Base-by-base conservation (phyloP, 2,888 invertebrate genomes). In the Lochmaea capreae region DNA sequence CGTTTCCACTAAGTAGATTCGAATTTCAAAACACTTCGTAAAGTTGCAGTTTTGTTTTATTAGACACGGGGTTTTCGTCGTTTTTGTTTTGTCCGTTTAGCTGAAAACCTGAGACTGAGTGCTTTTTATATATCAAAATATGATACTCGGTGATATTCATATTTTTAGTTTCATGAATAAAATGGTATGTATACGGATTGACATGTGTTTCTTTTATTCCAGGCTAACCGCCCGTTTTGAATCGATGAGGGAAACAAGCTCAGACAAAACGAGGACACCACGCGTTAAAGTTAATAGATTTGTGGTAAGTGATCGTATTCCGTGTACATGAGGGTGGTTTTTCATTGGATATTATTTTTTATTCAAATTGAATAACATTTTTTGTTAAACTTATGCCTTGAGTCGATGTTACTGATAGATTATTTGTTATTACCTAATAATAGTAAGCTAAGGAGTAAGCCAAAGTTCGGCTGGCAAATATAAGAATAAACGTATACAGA, bases 211-310 rank as follows among this genome's bases (percentile, higher is more conserved):
- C 54, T 66, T 61, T 52, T 79, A 76, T 72, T 83, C 88, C 86
- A 94, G 94, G 86, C 91, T 97, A 81, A 92, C 95, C 73, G 94
- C 95, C 74, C 92, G 94, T 84, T 98, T 97, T 87, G 97, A 97
- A 87, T 94, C 94, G 74, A 92, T 97, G 89, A 93, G 93, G 76
- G 90, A 90, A 70, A 85, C 87, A 14, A 88, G 88, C 66, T 86
- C 84, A 2, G 89, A 89, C 65, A 85, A 88, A 76, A 89, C 89
- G 78, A 87, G 88, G 73, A 88, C 89, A 66, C 89, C 90, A 33
- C 89, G 90, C 77, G 90, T 91, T 76, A 94, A 94, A 91, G 95
- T 97, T 81, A 95, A 96, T 87, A 90, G 97, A 90, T 97, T 97
- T 90, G 95, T 97, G 92, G 96, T 96, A 87, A 94, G 95, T 91